A percentile compares a stretch with the other conserved stretches of the same genome.
Evolutionary conservation across 2,888 invertebrate genomes (phyloP).

Genomic region (Serrognathus titanus): DNA sequence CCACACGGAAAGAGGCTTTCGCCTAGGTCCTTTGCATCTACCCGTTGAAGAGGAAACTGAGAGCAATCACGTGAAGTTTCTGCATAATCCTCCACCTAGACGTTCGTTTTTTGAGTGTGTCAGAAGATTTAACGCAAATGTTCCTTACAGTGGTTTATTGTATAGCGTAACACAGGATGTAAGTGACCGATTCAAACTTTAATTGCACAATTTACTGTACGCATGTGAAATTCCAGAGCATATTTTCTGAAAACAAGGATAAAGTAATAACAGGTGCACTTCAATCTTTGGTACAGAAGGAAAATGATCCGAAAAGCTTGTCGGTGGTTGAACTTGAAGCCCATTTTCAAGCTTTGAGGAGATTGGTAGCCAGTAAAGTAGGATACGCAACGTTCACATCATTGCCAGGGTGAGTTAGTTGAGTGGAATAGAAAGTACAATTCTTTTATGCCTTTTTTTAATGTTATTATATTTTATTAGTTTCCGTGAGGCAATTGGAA

Average conservation of each 20-base stretch:
- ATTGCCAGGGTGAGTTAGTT: conserved; percentile 66
- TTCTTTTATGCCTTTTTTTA: too few species aligned
- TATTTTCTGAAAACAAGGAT: conserved; percentile 98
- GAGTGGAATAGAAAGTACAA: neutral
- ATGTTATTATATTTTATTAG: conserved; percentile 50
- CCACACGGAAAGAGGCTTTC: conserved; percentile 77
- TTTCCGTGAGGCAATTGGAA: conserved; percentile 92
- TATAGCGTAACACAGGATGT: conserved; percentile 97
- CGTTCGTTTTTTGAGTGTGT: conserved; percentile 76
- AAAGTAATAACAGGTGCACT: conserved; percentile 92
- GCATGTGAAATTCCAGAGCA: conserved; percentile 62
- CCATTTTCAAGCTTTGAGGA: conserved; percentile 89
- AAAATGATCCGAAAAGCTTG: conserved; percentile 58
- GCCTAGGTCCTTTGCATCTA: conserved; percentile 84
- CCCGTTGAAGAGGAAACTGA: conserved; percentile 97
- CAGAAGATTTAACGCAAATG: conserved; percentile 93
- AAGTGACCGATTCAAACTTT: conserved; percentile 45
- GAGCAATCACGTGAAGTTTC: conserved; percentile 80
- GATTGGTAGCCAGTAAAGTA: conserved; percentile 95
- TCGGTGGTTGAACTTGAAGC: conserved; percentile 80
- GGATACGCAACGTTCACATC: conserved; percentile 95
- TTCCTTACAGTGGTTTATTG: conserved; percentile 94
- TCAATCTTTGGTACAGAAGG: conserved; percentile 75
- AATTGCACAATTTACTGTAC: neutral
- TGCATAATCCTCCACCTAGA: conserved; percentile 62